Percentiles rank a stretch among this genome's conserved stretches.
Evolutionary conservation across 37 sponge, comb jelly and placozoan species (phyloP).

Genomic region (Haliclona indistincta): DNA sequence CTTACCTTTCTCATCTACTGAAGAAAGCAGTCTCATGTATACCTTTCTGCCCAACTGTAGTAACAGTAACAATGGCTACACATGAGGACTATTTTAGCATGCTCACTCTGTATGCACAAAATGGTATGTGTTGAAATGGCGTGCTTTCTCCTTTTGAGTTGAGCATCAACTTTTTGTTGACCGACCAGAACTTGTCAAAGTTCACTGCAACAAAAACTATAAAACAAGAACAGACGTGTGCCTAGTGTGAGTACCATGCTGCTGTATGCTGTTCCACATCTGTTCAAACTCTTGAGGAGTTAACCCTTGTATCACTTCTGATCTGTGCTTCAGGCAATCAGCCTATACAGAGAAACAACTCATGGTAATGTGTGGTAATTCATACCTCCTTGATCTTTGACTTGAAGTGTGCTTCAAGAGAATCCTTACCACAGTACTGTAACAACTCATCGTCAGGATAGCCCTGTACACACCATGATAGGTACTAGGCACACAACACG

Average conservation of each 20-base stretch:
- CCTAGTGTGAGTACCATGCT: constrained; percentile 15
- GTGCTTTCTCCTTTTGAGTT: constrained; percentile 45
- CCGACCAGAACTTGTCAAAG: constrained; percentile 78
- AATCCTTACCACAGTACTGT: constrained; percentile 59
- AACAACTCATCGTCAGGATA: constrained; percentile 79
- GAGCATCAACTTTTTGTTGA: constrained; percentile 83
- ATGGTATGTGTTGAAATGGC: constrained; percentile 77
- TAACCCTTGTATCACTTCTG: constrained; percentile 56
- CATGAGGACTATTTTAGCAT: neutral
- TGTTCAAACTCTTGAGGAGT: constrained; percentile 61
- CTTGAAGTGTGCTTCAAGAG: constrained; percentile 73
- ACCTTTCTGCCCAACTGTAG: constrained; percentile 26
- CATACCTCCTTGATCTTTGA: constrained; percentile 90
- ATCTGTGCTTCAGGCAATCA: constrained; percentile 81
- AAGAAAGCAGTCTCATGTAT: constrained; percentile 28
- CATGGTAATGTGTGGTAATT: neutral
- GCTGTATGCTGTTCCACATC: constrained; percentile 71
- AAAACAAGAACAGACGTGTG: neutral
- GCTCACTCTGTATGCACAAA: constrained; percentile 64
- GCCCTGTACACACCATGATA: constrained; percentile 42
- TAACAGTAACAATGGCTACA: neutral
- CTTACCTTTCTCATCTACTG: neutral
- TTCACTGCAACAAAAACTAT: constrained; percentile 42
- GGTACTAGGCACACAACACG: neutral
- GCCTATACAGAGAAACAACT: constrained; percentile 57